Percentiles rank a stretch among this genome's conserved stretches.
Conservation (phyloP, 2,888 invertebrate genomes). For the Crioceris asparagi region DNA sequence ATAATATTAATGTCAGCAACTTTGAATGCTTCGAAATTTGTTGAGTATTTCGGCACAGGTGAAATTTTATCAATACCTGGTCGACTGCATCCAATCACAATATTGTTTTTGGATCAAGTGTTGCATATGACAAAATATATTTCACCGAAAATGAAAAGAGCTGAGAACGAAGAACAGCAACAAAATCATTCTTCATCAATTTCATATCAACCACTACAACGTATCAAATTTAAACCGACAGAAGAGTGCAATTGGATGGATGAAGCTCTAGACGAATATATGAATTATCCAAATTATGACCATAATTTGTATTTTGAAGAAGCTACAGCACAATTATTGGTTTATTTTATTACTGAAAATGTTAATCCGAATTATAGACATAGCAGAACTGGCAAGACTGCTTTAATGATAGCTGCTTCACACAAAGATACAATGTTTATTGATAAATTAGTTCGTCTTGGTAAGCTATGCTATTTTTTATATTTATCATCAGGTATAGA, state of each 20-base stretch:
- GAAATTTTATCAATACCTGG: slow-evolving; percentile 71
- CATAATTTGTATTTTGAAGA: slow-evolving; percentile 21
- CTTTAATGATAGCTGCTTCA: slow-evolving; percentile 73
- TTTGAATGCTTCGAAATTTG: slow-evolving; percentile 71
- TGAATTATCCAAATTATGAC: slow-evolving; percentile 33
- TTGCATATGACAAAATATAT: slow-evolving; percentile 49
- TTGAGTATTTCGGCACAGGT: slow-evolving; percentile 73
- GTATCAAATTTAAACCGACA: too few species aligned
- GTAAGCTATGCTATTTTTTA: too few species aligned
- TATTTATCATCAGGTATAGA: too few species aligned
- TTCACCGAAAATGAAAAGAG: slow-evolving; percentile 21
- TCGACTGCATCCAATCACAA: slow-evolving; percentile 60
- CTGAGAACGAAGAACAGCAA: too few species aligned
- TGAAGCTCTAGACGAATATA: slow-evolving; percentile 29
- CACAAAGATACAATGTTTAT: too few species aligned
- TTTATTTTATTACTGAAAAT: slow-evolving; percentile 69
- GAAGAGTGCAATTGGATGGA: too few species aligned
- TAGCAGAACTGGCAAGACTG: slow-evolving; percentile 52
- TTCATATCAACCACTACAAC: too few species aligned
- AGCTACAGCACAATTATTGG: slow-evolving; percentile 43
- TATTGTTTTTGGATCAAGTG: slow-evolving; percentile 72
- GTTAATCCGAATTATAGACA: slow-evolving; percentile 64
- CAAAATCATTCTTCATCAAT: too few species aligned
- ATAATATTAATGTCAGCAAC: slow-evolving; percentile 93
- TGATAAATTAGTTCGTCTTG: too few species aligned